A percentile compares a stretch with the other conserved stretches of the same genome.
These are phyloP conservation scores for Antidorcas marsupialis DNA, from an alignment of 2,113 vertebrate species.

Conservation along the genomic window DNA sequence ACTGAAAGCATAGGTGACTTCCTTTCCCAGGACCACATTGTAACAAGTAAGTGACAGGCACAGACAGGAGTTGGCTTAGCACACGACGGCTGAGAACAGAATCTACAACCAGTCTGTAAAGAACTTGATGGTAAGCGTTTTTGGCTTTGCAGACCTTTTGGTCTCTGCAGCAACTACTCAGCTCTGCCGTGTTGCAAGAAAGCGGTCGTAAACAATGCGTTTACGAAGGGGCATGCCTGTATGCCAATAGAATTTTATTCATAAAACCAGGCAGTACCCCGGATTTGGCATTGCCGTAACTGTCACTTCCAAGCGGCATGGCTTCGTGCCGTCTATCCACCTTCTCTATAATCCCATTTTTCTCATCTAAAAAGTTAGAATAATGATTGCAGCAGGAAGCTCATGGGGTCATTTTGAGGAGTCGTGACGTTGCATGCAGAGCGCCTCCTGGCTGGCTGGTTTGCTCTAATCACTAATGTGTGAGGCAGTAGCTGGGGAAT, in stretches of 20 bases:
- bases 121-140: neutral
- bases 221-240: fast-evolving
- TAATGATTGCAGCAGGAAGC: too few species aligned
- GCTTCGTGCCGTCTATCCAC: neutral
- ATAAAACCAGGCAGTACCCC: fast-evolving
- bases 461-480: fast-evolving
- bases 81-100: fast-evolving
- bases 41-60: neutral
- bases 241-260: constrained; percentile 24
- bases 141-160: neutral
- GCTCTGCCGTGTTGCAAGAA: fast-evolving
- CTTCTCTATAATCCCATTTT: neutral
- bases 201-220: neutral
- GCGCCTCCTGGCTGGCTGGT: neutral
- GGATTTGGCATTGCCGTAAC: neutral
- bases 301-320: fast-evolving
- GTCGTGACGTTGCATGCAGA: fast-evolving
- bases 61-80: neutral
- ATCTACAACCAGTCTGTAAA: neutral
- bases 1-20: neutral
- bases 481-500: fast-evolving
- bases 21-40: neutral
- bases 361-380: neutral
- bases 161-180: too few species aligned
- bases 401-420: neutral